Percentiles rank a stretch among this genome's conserved stretches.
Evolutionary conservation across 1,140 invertebrate genomes (phyloP).

Genomic region (Penaeus vannamei): DNA sequence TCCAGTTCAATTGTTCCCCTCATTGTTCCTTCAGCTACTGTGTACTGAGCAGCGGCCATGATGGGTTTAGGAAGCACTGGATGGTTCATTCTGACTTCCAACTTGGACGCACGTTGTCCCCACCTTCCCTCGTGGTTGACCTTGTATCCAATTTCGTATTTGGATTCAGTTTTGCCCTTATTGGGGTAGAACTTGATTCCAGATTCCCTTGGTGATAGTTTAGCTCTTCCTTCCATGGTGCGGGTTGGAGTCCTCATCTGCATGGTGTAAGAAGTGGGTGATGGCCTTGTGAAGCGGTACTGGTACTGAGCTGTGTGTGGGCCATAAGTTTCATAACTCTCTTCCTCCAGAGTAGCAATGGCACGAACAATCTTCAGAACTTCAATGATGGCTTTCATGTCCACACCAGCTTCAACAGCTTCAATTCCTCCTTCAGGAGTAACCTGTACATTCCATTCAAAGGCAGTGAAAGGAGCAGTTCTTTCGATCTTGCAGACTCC

Average conservation of each 20-base stretch:
- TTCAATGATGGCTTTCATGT: too few relatives aligned
- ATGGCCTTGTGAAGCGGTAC: neutral
- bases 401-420: too few relatives aligned
- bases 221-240: conserved; percentile 2
- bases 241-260: neutral
- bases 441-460: too few relatives aligned
- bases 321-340: too few relatives aligned
- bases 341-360: too few relatives aligned
- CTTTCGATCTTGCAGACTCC: too few relatives aligned
- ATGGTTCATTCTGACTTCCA: conserved; percentile 35
- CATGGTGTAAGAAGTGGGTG: neutral
- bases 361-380: too few relatives aligned
- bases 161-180: conserved; percentile 30
- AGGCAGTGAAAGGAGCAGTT: too few relatives aligned
- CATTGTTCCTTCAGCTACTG: neutral
- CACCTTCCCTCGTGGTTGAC: neutral
- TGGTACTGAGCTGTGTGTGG: too few relatives aligned
- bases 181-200: conserved; percentile 23
- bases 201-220: neutral
- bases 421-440: too few relatives aligned
- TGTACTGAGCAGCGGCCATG: neutral
- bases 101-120: neutral
- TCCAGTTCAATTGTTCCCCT: conserved; percentile 42
- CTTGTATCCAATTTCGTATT: conserved; percentile 28
- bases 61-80: conserved; percentile 36